phyloP scores from a whole-genome alignment of 1,140 invertebrate genomes.

The Asobara japonica region DNA sequence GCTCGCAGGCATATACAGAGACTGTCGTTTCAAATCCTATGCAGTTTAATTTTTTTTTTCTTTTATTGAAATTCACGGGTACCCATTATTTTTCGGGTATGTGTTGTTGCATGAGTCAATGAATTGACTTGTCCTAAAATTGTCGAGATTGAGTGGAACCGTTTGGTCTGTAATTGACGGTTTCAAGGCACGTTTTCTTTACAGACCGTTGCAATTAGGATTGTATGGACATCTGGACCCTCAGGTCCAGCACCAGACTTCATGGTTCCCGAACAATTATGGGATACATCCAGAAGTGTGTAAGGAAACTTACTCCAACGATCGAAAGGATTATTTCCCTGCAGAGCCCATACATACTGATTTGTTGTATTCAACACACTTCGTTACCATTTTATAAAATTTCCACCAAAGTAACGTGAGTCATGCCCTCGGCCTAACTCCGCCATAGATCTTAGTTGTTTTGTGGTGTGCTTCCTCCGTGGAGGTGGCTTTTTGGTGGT shows the following conservation, averaged over 20 bases:
- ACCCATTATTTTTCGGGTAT: not conserved
- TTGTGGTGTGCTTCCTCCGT: not conserved
- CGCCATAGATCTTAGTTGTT: not conserved
- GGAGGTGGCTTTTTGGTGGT: not conserved
- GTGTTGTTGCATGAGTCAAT: not conserved
- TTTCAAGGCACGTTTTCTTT: no score
- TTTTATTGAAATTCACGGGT: not conserved
- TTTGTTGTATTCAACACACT: no score
- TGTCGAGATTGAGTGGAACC: not conserved
- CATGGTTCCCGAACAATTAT: no score
- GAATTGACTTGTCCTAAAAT: not conserved
- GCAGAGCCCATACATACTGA: no score
- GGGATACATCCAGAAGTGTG: no score
- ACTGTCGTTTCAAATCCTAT: not conserved
- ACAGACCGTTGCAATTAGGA: no score
- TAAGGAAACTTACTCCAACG: no score
- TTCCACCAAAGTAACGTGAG: not conserved
- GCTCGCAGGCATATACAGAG: not conserved
- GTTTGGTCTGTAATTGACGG: not conserved
- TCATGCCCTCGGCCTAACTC: not conserved
- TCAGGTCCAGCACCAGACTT: no score
- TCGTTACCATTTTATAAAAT: not conserved
- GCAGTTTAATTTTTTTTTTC: not conserved
- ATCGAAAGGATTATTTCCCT: no score
- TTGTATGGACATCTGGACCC: no score